phyloP scores from a whole-genome alignment of 2,797 vertebrate species.

The Erethizon dorsatum region DNA sequence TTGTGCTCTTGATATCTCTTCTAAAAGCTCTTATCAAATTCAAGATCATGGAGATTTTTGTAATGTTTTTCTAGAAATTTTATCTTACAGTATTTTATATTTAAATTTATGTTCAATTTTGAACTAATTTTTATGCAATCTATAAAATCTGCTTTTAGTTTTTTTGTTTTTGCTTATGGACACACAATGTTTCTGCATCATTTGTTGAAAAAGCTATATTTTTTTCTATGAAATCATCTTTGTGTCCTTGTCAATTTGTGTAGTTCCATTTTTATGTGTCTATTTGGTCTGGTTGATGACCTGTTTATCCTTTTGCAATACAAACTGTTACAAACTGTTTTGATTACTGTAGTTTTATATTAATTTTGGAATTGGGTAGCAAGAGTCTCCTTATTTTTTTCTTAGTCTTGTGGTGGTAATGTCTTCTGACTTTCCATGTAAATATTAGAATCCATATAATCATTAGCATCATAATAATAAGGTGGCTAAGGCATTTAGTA shows the following conservation, averaged over 20 bases:
- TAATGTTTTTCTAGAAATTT: slow-evolving; percentile 21
- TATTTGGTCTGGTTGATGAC: background rate
- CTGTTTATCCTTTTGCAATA: background rate
- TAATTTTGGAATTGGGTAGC: background rate
- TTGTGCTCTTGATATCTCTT: background rate
- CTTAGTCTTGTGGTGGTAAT: background rate
- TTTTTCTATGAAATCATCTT: background rate
- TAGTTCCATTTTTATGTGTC: background rate
- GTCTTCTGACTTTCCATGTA: background rate
- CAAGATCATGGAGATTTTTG: background rate
- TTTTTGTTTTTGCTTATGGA: background rate
- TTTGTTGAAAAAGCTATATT: background rate
- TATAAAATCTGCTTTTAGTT: background rate
- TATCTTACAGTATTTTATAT: background rate
- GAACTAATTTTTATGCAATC: background rate
- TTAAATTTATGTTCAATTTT: background rate
- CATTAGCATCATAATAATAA: background rate
- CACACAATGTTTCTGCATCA: background rate
- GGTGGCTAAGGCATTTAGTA: background rate
- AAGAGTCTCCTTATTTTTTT: background rate
- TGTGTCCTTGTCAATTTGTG: background rate
- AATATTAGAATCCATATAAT: background rate
- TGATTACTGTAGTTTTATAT: background rate
- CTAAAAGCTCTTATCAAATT: background rate
- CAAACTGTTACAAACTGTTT: background rate